Evolutionary conservation across 1,140 invertebrate genomes (phyloP).

Genomic region (Streblospio benedicti): DNA sequence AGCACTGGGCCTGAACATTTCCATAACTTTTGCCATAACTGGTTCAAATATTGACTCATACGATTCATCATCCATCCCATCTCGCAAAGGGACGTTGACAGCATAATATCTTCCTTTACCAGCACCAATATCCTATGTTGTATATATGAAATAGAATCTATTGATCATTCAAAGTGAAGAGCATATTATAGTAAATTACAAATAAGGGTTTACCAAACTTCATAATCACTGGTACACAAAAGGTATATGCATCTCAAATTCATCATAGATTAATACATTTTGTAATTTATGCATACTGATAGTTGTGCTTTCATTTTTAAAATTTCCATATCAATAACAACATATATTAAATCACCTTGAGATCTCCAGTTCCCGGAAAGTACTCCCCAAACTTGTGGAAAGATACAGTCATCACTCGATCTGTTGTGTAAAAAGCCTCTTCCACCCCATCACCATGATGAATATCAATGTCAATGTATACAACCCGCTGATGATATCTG

Average conservation of each 20-base stretch:
- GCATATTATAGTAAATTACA: no score
- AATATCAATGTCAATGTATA: constrained; percentile 99
- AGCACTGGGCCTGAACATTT: constrained; percentile 86
- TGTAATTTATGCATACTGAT: no score
- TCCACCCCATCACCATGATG: constrained; percentile 99
- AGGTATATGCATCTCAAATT: no score
- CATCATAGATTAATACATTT: no score
- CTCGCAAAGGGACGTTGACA: constrained; percentile 95
- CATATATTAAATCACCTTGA: constrained; percentile 43
- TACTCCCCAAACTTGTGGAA: constrained; percentile 99
- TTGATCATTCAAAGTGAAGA: neutral
- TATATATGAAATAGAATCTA: constrained; percentile 39
- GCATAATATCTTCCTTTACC: constrained; percentile 98
- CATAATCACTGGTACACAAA: no score
- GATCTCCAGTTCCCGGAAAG: constrained; percentile 80
- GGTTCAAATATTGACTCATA: constrained; percentile 97
- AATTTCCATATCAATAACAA: no score
- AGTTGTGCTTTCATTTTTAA: no score
- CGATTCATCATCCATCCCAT: constrained; percentile 97
- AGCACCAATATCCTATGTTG: constrained; percentile 98
- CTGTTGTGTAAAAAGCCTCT: constrained; percentile 97
- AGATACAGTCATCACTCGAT: constrained; percentile 97
- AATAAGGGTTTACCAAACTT: no score
- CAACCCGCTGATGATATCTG: constrained; percentile 77
- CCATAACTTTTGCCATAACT: constrained; percentile 76